Evolutionary conservation across 2,797 vertebrate genomes (phyloP).

Genomic region (Arrhamphus sclerolepis): DNA sequence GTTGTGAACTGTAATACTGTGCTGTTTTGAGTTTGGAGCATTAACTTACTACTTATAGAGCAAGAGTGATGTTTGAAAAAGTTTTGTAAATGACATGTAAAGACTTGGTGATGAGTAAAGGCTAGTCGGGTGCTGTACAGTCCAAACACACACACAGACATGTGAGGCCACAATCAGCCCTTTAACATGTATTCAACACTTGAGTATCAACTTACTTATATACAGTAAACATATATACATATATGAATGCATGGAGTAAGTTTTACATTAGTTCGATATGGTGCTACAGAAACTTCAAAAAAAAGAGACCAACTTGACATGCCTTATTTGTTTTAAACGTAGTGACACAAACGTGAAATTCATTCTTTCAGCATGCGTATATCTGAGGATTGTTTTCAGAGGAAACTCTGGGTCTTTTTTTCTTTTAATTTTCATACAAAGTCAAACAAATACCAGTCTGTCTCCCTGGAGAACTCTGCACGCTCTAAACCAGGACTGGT

Average conservation of each 20-base stretch:
- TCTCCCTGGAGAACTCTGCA: background rate
- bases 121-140: constrained; percentile 57
- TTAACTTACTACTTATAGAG: constrained; percentile 43
- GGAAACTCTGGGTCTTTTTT: background rate
- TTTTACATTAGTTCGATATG: constrained; percentile 69
- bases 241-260: constrained; percentile 69
- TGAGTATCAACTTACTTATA: constrained; percentile 50
- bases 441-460: background rate
- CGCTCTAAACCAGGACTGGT: background rate
- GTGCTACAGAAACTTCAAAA: constrained; percentile 70
- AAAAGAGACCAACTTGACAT: constrained; percentile 51
- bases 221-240: constrained; percentile 55
- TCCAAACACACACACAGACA: constrained; percentile 31
- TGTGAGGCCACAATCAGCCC: constrained; percentile 26
- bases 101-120: constrained; percentile 42
- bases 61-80: constrained; percentile 23
- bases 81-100: constrained; percentile 69
- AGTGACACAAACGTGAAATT: constrained; percentile 15
- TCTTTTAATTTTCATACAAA: too few species aligned
- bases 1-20: constrained; percentile 86
- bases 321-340: constrained; percentile 43
- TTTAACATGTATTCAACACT: constrained; percentile 68
- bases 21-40: constrained; percentile 74
- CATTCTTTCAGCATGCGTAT: background rate
- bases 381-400: constrained; percentile 31